A percentile compares a stretch with the other conserved stretches of the same genome.
Conservation (phyloP, 2,113 vertebrate species). For the Ondatra zibethicus region DNA sequence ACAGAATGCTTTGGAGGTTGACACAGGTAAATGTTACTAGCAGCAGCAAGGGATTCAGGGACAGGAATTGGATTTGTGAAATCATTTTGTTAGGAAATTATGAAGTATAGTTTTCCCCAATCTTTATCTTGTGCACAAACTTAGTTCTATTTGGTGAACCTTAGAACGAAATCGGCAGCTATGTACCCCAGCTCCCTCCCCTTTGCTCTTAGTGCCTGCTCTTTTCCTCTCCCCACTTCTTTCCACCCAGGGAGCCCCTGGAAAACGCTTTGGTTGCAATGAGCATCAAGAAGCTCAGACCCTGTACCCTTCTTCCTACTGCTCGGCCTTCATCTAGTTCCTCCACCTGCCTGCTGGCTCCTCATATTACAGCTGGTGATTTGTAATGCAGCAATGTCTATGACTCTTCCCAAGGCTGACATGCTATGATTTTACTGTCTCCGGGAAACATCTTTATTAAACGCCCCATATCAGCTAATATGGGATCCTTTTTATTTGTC, state of each 20-base stretch:
- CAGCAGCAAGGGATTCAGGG: background rate
- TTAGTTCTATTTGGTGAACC: slow-evolving; percentile 43
- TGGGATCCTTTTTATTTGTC: background rate
- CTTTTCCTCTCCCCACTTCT: background rate
- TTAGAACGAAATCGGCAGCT: background rate
- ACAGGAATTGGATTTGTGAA: background rate
- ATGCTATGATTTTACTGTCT: background rate
- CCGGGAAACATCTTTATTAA: background rate
- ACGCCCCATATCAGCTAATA: background rate
- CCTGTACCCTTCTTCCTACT: background rate
- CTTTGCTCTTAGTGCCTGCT: background rate
- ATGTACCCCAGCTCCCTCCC: background rate
- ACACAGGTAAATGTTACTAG: slow-evolving; percentile 28
- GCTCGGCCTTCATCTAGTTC: background rate
- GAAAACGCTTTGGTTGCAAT: background rate
- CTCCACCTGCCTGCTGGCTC: background rate
- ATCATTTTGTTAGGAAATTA: slow-evolving; percentile 49
- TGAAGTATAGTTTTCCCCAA: slow-evolving; percentile 62
- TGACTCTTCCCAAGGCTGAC: background rate
- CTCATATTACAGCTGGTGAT: background rate
- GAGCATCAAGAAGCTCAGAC: background rate
- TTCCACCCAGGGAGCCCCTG: background rate
- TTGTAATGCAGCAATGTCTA: background rate
- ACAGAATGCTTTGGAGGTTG: background rate
- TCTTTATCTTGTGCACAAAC: slow-evolving; percentile 48